These are phyloP conservation scores for Gallinago media DNA, from an alignment of 2,113 vertebrate species.

Conservation along the genomic window DNA sequence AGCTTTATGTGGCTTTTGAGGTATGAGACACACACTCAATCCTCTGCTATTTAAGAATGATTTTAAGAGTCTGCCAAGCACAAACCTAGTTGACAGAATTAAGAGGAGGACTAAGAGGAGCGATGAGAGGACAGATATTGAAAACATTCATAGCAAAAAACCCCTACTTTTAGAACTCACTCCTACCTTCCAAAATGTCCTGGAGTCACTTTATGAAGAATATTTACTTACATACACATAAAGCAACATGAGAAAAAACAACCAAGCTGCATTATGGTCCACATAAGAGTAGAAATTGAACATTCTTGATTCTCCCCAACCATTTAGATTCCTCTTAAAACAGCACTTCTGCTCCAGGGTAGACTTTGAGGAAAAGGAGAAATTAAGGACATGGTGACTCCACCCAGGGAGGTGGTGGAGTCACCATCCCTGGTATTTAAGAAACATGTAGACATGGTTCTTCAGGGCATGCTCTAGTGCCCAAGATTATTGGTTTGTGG, in stretches of 20 bases:
- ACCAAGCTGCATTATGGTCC: background rate
- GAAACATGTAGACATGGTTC: too few relatives aligned
- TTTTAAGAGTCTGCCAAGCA: background rate
- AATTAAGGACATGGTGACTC: background rate
- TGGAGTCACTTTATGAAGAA: background rate
- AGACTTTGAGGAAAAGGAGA: background rate
- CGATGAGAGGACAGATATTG: background rate
- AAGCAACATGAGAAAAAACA: background rate
- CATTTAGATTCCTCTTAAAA: background rate
- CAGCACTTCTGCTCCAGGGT: background rate
- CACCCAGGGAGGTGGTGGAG: too few relatives aligned
- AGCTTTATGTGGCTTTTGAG: background rate
- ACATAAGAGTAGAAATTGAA: background rate
- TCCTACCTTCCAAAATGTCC: background rate
- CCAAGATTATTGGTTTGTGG: too few relatives aligned
- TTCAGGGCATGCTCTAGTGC: too few relatives aligned
- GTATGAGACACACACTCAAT: background rate
- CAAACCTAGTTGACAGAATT: background rate
- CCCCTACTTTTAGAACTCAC: background rate
- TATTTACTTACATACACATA: background rate
- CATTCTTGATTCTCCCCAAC: background rate
- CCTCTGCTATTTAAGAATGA: background rate
- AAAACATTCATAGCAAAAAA: background rate
- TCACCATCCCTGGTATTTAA: too few relatives aligned
- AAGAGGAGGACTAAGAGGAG: background rate